Base-by-base conservation (phyloP, 2,888 invertebrate genomes). In the Athetis lepigone region DNA sequence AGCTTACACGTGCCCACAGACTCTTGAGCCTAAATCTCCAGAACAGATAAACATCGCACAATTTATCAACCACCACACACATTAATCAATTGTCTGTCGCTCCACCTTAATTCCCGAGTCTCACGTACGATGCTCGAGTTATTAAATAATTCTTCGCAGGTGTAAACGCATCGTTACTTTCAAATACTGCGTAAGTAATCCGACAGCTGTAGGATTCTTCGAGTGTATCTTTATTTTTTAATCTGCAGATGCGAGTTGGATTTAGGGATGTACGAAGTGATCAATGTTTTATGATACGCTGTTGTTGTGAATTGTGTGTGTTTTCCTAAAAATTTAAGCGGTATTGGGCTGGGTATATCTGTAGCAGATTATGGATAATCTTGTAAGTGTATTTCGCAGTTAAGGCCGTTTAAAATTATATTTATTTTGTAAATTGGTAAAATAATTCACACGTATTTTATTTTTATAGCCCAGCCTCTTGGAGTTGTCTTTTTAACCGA, bases 121-220 rank as follows among this genome's bases (percentile, higher is more conserved):
- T 55, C 57, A 13, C 4, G 8, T 43, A 54, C 13, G 46, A 70
- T 27, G 39, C 9, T 40, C 18, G 39, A 63, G 81, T 84, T 85
- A 87, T 85, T 85, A 85, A 85, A 86, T 82, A 83, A 82, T 86
- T 85, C 80, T 54, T 51, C 70, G 47, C 80, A 83, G 80, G 77
- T 81, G 77, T 70, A 70, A 63, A 67, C 16, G 56, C 37, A 18
- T 40, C 52, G 19, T 59, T 54, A 46, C 19, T 11, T 56, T 56
- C 29, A 37, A 42, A 29, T 18, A 39, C 39, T 47, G 49, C 46
- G 62, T 76, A 51, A 64, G 57, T 69, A 62, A 77, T 65, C 56
- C 33, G 77, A 66, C 74, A 64, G 66, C 43, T 65, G 57, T 39
- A 36, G 43, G 47, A 57, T 57, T 49, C 47, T 40, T 54, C 52